Base-by-base conservation (phyloP, 2,797 vertebrate genomes). In the Vireo griseus region DNA sequence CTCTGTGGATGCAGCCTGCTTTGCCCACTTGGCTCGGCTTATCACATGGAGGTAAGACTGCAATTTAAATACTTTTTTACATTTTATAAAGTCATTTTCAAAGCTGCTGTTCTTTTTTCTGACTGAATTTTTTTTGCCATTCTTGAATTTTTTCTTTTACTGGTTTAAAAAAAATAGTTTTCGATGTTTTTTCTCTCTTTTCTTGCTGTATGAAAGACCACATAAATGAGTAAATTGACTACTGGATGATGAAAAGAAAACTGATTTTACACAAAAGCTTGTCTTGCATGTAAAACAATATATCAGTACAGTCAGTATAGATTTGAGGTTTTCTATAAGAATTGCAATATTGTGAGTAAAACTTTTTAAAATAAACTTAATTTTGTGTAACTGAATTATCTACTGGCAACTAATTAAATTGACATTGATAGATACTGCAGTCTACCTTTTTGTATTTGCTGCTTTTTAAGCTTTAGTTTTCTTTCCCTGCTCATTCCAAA, bases 1-100 rank as follows among this genome's bases (percentile, higher is more conserved):
- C 51, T n/a, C 66, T 79, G 40, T 52, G 22, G 66, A 91, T 18
- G 37, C 55, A 52, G 37, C 40, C 45, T 59, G 31, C 44, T 65
- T 58, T 59, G 44, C 44, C 31, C 31, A 39, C 21, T 4, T 28
- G 14, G 33, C 39, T 69, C 59, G 45, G 35, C 42, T 87, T 15
- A 6, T 58, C 19, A 19, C 22, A 18, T 35, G 33, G 78, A 95
- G 95, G 95, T 96, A 93, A 95, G 92, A 65, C 11, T 87, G 20
- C 52, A 65, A 88, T 61, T 67, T 17, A 54, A 83, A 77, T 63
- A 4, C 2, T 54, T 91, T 85, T 71, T 80, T n/a, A 40, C 7
- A 5, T 75, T 77, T 74, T 72, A 29, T 29, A 22, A 83, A 84
- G n/a, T 52, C 0, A 67, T 26, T 91, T 72, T 18, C 58, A 72